These are phyloP conservation scores for Heliothis subflexa DNA, from an alignment of 1,140 invertebrate species.

Conservation along the genomic window DNA sequence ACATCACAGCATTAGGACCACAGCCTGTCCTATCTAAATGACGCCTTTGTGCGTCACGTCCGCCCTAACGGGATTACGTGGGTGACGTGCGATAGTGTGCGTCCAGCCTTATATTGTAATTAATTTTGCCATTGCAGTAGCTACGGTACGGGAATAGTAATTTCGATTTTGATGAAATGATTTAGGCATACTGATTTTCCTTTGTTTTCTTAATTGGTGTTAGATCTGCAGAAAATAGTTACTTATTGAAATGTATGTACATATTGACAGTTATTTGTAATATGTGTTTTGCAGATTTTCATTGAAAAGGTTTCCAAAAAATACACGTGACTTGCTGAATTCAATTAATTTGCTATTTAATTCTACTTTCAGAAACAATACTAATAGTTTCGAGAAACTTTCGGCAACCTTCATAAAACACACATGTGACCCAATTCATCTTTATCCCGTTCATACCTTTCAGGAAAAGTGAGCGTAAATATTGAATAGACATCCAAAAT, in stretches of 20 bases:
- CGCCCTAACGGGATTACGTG: constrained; percentile 32
- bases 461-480: constrained; percentile 15
- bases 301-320: no score
- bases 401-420: not conserved
- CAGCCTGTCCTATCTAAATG: constrained; percentile 33
- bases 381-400: no score
- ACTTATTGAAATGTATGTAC: no score
- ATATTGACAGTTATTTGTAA: no score
- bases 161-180: constrained; percentile 9
- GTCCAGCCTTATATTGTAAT: constrained; percentile 25
- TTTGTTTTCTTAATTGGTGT: no score
- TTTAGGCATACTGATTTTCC: not conserved
- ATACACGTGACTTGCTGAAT: no score
- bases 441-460: constrained; percentile 5
- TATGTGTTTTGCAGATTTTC: no score
- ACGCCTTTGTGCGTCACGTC: constrained; percentile 31
- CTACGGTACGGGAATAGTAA: constrained; percentile 5
- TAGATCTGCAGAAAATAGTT: no score
- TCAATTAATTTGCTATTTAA: no score
- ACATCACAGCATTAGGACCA: constrained; percentile 20
- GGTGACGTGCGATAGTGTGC: constrained; percentile 8
- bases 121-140: constrained; percentile 15
- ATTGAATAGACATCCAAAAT: constrained; percentile 28
- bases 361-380: no score
- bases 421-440: not conserved